phyloP scores from a whole-genome alignment of 2,113 vertebrate species.

The Apodemus sylvaticus region DNA sequence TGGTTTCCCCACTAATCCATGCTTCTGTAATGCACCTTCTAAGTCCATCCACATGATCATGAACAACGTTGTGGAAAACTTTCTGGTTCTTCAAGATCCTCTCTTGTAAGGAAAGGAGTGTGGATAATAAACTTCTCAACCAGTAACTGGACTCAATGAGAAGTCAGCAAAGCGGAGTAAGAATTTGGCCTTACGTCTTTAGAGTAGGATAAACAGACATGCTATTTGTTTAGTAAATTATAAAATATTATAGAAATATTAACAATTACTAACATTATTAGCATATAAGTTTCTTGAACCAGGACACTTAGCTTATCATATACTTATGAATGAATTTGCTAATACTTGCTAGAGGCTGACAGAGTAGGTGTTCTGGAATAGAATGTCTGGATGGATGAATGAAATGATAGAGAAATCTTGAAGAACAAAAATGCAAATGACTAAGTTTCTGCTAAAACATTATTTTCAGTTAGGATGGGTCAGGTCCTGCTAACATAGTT shows the following conservation, averaged over 20 bases:
- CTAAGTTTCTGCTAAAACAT: constrained; percentile 39
- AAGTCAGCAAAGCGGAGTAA: background rate
- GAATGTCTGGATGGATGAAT: background rate
- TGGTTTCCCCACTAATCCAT: background rate
- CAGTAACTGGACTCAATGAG: background rate
- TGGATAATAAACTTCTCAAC: background rate
- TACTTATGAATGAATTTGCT: background rate
- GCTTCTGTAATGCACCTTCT: background rate
- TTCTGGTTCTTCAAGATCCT: background rate
- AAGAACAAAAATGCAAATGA: background rate
- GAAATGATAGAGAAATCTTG: background rate
- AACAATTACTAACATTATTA: background rate
- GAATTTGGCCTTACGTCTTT: background rate
- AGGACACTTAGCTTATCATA: background rate
- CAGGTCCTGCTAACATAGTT: background rate
- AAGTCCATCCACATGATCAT: background rate
- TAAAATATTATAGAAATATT: background rate
- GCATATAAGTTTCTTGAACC: background rate
- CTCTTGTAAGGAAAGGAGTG: background rate
- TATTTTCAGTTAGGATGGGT: constrained; percentile 20
- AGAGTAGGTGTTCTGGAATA: background rate
- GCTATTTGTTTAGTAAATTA: background rate
- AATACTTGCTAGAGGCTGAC: background rate
- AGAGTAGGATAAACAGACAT: background rate
- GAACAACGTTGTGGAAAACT: background rate